Base-by-base conservation (phyloP, 2,888 invertebrate genomes). In the Andrena bucephala region DNA sequence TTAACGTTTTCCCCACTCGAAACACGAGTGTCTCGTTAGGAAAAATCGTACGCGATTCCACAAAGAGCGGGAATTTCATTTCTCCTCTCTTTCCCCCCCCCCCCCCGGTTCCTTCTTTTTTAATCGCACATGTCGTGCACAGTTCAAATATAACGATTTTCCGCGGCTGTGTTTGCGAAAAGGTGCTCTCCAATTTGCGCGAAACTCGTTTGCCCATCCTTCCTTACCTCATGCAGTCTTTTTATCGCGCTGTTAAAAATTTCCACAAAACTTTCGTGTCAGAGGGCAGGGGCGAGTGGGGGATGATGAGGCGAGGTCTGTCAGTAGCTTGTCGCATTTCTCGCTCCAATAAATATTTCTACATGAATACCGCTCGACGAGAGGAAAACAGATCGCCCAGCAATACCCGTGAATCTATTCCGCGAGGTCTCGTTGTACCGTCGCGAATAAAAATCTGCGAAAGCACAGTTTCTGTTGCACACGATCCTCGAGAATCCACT, bases 111-210 rank as follows among this genome's bases (percentile, higher is more conserved):
- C 10, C 7, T 48, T 20, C 10, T 20, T 57, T 77, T 73, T 57
- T 54, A 54, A 82, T 76, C 76, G 42, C 27, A 54, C 57, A 54
- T 31, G 66, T 52, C 60, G 54, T 5, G 42, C 77, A 33, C 59
- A 66, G 77, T 77, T 83, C 84, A 83, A 83, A 83, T 78, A 67
- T 77, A 83, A 83, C 78, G 84, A 73, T 83, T 79, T 84, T 52
- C 67, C 71, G 57, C 42, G 60, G 27, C 68, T 42, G 67, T 79
- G 71, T 84, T 71, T 71, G 54, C 54, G 48, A 69, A 84, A 84
- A 78, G 75, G 85, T 85, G 81, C 83, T 87, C 87, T 86, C 86
- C 89, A 90, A 89, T 90, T 90, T 89, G 84, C 77, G 82, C 79
- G 71, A 78, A 78, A 71, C 84, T 78, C 83, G 77, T 73, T 77